A percentile compares a stretch with the other conserved stretches of the same genome.
Conservation (phyloP, 2,797 vertebrate genomes). For the Siniperca scherzeri region DNA sequence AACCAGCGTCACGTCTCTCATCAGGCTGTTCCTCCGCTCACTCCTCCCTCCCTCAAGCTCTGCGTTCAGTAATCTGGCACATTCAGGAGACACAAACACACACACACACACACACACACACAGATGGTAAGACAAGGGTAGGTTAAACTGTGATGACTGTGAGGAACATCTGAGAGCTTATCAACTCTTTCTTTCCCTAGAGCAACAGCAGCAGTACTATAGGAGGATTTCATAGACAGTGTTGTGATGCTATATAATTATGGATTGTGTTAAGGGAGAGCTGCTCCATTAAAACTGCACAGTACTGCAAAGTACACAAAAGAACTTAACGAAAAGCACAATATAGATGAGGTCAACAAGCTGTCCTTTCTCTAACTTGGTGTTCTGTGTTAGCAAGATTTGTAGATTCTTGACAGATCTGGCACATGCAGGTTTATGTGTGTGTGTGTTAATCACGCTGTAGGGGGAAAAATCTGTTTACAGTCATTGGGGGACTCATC, state of each 20-base stretch:
- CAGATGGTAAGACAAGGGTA: constrained; percentile 18
- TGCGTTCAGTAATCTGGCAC: constrained; percentile 73
- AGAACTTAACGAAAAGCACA: constrained; percentile 33
- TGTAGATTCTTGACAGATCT: not conserved
- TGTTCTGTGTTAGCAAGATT: constrained; percentile 29
- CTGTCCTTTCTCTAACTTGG: not conserved
- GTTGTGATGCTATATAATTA: constrained; percentile 8
- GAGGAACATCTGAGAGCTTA: constrained; percentile 18
- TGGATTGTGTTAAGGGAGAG: constrained; percentile 9
- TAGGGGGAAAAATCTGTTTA: not conserved
- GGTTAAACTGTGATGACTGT: constrained; percentile 20
- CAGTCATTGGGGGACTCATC: not conserved
- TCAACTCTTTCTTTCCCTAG: not conserved
- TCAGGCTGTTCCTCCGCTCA: constrained; percentile 77
- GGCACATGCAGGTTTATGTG: constrained; percentile 18
- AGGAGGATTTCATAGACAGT: constrained; percentile 32
- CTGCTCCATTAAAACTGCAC: constrained; percentile 40
- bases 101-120: constrained; percentile 35
- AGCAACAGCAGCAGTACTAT: constrained; percentile 3
- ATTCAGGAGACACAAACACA: constrained; percentile 38
- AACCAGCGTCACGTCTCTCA: constrained; percentile 70
- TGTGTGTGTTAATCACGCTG: constrained; percentile 9
- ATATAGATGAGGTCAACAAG: constrained; percentile 35
- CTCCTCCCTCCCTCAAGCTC: constrained; percentile 68
- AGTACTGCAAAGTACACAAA: not conserved